phyloP scores from a whole-genome alignment of 2,888 invertebrate species.

The Pimpla rufipes region DNA sequence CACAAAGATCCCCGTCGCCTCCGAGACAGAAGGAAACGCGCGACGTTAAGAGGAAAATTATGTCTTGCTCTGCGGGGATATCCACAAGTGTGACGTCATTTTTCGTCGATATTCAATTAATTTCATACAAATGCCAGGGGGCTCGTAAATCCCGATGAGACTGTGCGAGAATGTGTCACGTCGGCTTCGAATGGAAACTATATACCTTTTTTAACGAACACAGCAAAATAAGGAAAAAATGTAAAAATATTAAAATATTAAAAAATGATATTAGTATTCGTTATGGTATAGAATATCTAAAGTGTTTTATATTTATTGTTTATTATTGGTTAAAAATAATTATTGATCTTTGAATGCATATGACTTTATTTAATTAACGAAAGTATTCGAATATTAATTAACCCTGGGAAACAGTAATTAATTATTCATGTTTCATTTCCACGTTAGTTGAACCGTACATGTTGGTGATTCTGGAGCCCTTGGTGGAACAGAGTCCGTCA shows the following conservation, averaged over 20 bases:
- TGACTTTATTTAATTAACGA: too few species aligned
- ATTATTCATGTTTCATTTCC: neutral
- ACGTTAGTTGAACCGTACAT: neutral
- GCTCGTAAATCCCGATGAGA: neutral
- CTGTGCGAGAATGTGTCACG: neutral
- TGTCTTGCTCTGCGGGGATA: neutral
- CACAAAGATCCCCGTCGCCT: neutral
- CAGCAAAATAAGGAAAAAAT: neutral
- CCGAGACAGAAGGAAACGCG: neutral
- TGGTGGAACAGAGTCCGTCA: constrained; percentile 25
- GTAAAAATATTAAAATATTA: neutral
- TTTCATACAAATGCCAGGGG: neutral
- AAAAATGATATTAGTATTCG: too few species aligned
- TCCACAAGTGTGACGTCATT: neutral
- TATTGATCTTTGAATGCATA: too few species aligned
- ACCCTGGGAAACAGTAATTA: too few species aligned
- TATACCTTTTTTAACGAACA: neutral
- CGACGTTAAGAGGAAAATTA: neutral
- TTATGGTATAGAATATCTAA: too few species aligned
- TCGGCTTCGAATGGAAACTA: neutral
- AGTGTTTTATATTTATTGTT: too few species aligned
- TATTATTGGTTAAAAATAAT: too few species aligned
- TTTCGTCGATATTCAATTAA: neutral
- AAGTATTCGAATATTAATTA: too few species aligned
- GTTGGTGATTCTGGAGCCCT: neutral